These are phyloP conservation scores for Nerophis ophidion DNA, from an alignment of 2,113 vertebrate genomes.

Conservation along the genomic window DNA sequence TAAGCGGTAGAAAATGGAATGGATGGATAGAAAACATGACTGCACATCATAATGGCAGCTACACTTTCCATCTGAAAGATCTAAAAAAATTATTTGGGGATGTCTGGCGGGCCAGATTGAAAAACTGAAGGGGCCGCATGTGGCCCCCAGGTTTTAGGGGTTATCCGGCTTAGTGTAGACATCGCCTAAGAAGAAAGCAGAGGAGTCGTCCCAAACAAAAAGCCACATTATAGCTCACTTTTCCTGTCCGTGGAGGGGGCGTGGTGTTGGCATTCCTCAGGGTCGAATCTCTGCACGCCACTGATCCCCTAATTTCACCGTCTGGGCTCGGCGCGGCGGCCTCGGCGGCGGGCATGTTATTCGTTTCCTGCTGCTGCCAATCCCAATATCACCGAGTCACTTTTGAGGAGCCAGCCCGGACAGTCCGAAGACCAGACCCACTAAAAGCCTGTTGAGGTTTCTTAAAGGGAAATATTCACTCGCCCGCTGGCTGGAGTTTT, in stretches of 20 bases:
- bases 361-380: constrained; percentile 56
- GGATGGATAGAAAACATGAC: too few relatives aligned
- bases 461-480: constrained; percentile 38
- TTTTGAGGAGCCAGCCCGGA: constrained; percentile 17
- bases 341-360: constrained; percentile 54
- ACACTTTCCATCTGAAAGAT: too few relatives aligned
- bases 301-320: constrained; percentile 48
- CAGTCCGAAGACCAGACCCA: too few relatives aligned
- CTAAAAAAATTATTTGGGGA: too few relatives aligned
- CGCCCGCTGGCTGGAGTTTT: constrained; percentile 14
- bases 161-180: too few relatives aligned
- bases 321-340: constrained; percentile 14
- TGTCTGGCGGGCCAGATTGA: too few relatives aligned
- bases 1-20: too few relatives aligned
- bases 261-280: constrained; percentile 48
- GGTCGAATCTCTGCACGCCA: constrained; percentile 49
- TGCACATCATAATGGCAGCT: too few relatives aligned
- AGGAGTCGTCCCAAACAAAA: constrained; percentile 71
- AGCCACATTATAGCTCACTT: constrained; percentile 70
- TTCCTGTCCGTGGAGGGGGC: constrained; percentile 64
- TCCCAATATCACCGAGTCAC: constrained; percentile 27
- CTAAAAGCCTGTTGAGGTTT: constrained; percentile 8
- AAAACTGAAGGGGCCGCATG: too few relatives aligned
- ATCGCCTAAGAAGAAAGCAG: constrained; percentile 51
- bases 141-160: too few relatives aligned